Conservation (phyloP, 2,113 vertebrate genomes). For the Sphyrna mokarran region DNA sequence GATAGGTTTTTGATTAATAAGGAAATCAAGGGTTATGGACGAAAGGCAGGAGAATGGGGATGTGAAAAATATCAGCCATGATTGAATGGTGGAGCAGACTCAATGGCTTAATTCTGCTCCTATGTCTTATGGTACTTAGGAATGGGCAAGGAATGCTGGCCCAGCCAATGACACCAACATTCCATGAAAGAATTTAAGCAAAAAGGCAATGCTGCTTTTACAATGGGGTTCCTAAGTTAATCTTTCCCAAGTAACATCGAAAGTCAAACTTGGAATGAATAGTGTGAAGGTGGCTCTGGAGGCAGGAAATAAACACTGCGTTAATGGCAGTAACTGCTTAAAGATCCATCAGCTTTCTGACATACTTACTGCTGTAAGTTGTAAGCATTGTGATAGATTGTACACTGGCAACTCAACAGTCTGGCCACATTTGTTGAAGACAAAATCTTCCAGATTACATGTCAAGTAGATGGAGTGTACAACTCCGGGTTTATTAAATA, state of each 20-base stretch:
- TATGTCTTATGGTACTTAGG: too few relatives aligned
- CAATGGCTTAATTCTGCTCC: too few relatives aligned
- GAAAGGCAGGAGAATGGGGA: too few relatives aligned
- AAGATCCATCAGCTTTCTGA: constrained; percentile 3
- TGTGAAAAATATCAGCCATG: too few relatives aligned
- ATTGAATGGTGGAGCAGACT: too few relatives aligned
- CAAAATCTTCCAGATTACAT: constrained; percentile 33
- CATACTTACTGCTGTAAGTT: constrained; percentile 29
- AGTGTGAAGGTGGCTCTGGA: neutral
- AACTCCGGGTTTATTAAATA: constrained; percentile 33
- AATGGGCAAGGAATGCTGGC: too few relatives aligned
- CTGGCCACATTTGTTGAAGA: constrained; percentile 23
- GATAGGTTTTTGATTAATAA: too few relatives aligned
- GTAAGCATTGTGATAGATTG: constrained; percentile 25
- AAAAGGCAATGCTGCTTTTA: neutral
- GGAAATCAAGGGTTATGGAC: too few relatives aligned
- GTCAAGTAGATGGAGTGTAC: constrained; percentile 34
- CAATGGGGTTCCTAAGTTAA: neutral
- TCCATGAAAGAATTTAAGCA: neutral
- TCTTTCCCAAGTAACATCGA: neutral
- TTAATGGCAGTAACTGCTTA: constrained; percentile 16
- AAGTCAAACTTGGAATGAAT: neutral
- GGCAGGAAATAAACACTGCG: neutral
- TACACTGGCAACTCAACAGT: neutral
- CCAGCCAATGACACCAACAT: too few relatives aligned